Conservation (phyloP, 2,888 invertebrate genomes). For the Andrena haemorrhoa region DNA sequence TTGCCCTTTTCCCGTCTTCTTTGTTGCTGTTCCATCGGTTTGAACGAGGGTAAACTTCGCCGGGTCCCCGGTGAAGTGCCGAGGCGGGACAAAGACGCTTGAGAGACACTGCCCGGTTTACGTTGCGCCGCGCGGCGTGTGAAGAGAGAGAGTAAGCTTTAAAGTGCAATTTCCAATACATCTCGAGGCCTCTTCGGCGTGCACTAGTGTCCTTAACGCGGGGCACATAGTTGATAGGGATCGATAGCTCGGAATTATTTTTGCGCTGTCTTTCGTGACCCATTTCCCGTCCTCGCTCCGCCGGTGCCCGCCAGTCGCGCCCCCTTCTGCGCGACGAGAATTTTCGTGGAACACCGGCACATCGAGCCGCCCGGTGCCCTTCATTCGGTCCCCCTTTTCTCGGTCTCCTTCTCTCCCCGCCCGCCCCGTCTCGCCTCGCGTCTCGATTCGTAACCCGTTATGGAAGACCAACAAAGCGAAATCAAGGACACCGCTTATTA, state of each 20-base stretch:
- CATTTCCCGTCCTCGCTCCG: slow-evolving; percentile 46
- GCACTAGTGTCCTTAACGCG: slow-evolving; percentile 59
- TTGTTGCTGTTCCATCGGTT: slow-evolving; percentile 7
- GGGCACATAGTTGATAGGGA: slow-evolving; percentile 59
- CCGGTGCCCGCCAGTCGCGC: background rate
- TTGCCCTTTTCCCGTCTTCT: slow-evolving; percentile 3
- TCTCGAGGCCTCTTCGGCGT: slow-evolving; percentile 48
- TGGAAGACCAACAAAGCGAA: slow-evolving; percentile 64
- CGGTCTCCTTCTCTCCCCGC: background rate
- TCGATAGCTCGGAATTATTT: slow-evolving; percentile 63
- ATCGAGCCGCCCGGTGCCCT: background rate
- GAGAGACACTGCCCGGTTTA: slow-evolving; percentile 48
- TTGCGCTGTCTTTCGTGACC: slow-evolving; percentile 63
- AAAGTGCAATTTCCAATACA: slow-evolving; percentile 62
- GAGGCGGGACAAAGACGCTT: slow-evolving; percentile 32
- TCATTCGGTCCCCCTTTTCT: background rate
- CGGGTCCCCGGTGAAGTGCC: slow-evolving; percentile 20
- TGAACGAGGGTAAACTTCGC: slow-evolving; percentile 20
- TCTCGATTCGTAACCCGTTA: slow-evolving; percentile 38
- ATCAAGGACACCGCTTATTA: slow-evolving; percentile 65
- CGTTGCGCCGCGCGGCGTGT: slow-evolving; percentile 19
- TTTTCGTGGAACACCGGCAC: background rate
- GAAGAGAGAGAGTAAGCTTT: slow-evolving; percentile 5
- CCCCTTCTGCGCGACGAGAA: background rate
- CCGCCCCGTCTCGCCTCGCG: background rate